phyloP scores from a whole-genome alignment of 2,888 invertebrate genomes.

The Palloptera scutellata region DNA sequence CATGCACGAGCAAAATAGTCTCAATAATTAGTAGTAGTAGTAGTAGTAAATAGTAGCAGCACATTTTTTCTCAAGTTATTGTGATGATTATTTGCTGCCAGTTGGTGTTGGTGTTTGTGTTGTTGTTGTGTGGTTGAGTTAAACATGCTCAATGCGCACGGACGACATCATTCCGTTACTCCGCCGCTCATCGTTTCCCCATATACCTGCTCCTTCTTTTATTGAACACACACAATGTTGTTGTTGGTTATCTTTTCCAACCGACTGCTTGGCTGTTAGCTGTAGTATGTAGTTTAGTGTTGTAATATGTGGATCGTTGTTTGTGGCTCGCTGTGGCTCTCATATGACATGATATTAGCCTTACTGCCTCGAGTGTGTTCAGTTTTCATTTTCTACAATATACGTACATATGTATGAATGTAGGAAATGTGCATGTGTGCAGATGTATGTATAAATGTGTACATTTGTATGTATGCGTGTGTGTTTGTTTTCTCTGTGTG shows the following conservation, averaged over 20 bases:
- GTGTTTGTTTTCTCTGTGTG: neutral
- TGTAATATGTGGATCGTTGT: neutral
- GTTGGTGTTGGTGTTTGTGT: slow-evolving; percentile 12
- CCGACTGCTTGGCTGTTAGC: neutral
- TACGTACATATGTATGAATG: no score
- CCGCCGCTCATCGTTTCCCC: neutral
- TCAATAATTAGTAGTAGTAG: no score
- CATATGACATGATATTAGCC: slow-evolving; percentile 23
- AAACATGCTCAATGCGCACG: slow-evolving; percentile 16
- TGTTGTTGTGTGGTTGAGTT: slow-evolving; percentile 11
- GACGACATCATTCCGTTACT: neutral
- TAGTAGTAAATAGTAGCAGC: no score
- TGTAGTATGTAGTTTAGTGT: no score
- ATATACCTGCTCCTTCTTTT: no score
- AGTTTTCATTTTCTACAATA: neutral
- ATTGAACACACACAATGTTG: no score
- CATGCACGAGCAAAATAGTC: no score
- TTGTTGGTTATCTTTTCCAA: no score
- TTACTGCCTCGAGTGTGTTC: slow-evolving; percentile 25
- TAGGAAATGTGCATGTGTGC: no score
- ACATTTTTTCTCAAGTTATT: slow-evolving; percentile 34
- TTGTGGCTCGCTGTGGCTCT: slow-evolving; percentile 9
- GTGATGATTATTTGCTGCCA: slow-evolving; percentile 34
- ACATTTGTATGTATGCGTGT: no score
- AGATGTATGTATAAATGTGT: no score